Percentiles rank a stretch among this genome's conserved stretches.
phyloP scores from a whole-genome alignment of 2,113 vertebrate genomes.

The Lagopus leucura region DNA sequence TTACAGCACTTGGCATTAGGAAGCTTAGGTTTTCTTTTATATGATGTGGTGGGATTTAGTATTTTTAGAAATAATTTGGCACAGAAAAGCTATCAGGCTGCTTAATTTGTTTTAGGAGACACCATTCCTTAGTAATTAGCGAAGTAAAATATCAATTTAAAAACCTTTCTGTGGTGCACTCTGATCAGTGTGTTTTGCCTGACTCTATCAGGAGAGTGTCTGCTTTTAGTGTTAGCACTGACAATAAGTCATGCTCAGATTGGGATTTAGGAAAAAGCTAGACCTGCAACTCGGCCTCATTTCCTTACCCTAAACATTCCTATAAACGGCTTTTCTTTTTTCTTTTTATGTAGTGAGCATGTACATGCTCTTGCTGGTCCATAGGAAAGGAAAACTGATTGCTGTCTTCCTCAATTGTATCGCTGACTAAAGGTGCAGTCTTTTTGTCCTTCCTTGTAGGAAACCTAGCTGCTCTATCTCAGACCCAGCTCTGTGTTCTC shows the following conservation, averaged over 20 bases:
- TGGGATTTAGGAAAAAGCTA: neutral
- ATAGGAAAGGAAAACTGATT: neutral
- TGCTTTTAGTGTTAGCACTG: neutral
- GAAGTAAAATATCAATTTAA: neutral
- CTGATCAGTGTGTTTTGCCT: neutral
- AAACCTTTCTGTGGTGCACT: neutral
- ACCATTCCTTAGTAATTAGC: neutral
- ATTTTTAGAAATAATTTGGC: neutral
- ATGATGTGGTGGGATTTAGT: neutral
- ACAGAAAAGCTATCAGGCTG: neutral
- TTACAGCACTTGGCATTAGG: constrained; percentile 1
- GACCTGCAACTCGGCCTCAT: neutral
- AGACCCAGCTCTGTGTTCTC: neutral
- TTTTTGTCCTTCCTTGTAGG: neutral
- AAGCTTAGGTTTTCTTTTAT: neutral
- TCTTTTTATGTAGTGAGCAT: neutral
- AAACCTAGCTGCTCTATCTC: neutral
- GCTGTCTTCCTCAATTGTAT: neutral
- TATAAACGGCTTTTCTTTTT: neutral
- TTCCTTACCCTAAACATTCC: neutral
- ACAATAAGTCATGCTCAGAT: neutral
- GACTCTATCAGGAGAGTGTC: neutral
- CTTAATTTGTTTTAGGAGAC: neutral
- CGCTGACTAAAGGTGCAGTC: neutral
- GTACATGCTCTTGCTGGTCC: neutral